phyloP scores from a whole-genome alignment of 2,113 vertebrate genomes.

The Euleptes europaea region DNA sequence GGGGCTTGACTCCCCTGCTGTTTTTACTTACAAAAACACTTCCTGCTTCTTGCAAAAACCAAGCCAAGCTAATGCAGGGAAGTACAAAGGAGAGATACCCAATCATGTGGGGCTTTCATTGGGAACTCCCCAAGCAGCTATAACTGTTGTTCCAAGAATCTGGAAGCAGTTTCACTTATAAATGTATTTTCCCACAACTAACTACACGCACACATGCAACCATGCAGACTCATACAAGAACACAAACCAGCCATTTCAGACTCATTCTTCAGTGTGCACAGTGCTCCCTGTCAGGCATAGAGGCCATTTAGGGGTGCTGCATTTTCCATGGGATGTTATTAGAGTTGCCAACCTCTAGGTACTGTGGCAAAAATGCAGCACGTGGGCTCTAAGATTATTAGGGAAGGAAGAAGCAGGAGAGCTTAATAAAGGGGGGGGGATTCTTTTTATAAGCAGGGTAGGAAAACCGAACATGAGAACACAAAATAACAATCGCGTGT shows the following conservation, averaged over 20 bases:
- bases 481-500: too few relatives aligned
- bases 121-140: not conserved
- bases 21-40: not conserved
- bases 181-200: not conserved
- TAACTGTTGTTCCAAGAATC: constrained; percentile 7
- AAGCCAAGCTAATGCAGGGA: not conserved
- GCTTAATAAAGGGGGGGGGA: too few relatives aligned
- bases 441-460: too few relatives aligned
- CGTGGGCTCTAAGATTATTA: too few relatives aligned
- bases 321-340: not conserved
- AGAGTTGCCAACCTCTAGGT: too few relatives aligned
- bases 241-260: not conserved
- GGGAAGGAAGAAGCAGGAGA: too few relatives aligned
- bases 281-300: too few relatives aligned
- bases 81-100: not conserved
- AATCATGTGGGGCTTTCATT: not conserved
- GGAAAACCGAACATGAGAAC: too few relatives aligned
- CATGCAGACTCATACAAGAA: not conserved
- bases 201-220: not conserved
- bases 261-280: too few relatives aligned
- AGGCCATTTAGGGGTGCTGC: too few relatives aligned
- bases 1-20: not conserved
- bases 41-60: not conserved
- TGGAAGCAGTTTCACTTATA: not conserved
- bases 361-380: too few relatives aligned